These are phyloP conservation scores for Crax fasciolata DNA, from an alignment of 2,797 vertebrate species.

Conservation along the genomic window DNA sequence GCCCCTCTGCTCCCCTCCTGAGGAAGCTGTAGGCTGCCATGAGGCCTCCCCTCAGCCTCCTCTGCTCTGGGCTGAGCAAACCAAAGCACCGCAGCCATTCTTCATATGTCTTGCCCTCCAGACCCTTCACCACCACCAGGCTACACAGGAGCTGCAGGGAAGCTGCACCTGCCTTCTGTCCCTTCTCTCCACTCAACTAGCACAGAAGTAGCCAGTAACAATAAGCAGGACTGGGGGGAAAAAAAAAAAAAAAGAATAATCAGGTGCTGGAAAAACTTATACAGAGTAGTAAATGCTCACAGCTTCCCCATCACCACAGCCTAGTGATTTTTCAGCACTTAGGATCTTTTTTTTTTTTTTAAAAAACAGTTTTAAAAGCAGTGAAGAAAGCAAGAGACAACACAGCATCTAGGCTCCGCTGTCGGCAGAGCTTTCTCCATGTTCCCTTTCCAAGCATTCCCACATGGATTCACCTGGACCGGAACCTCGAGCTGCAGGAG, in stretches of 20 bases:
- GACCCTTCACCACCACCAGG: background rate
- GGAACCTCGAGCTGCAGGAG: background rate
- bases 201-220: background rate
- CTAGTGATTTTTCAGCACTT: background rate
- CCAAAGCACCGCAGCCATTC: background rate
- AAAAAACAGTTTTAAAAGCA: background rate
- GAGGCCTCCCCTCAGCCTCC: background rate
- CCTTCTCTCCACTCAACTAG: background rate
- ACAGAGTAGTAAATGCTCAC: background rate
- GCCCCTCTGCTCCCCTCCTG: background rate
- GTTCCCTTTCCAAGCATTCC: background rate
- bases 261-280: background rate
- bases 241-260: background rate
- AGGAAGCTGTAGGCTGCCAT: background rate
- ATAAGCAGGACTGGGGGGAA: background rate
- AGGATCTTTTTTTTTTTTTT: background rate
- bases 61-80: background rate
- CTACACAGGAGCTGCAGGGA: background rate
- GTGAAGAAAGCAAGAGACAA: background rate
- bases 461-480: accelerated
- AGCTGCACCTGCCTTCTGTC: background rate
- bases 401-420: background rate
- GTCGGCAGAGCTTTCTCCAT: accelerated
- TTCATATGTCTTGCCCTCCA: background rate
- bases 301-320: background rate